These are phyloP conservation scores for Lerista edwardsae DNA, from an alignment of 2,797 vertebrate species.

Conservation along the genomic window DNA sequence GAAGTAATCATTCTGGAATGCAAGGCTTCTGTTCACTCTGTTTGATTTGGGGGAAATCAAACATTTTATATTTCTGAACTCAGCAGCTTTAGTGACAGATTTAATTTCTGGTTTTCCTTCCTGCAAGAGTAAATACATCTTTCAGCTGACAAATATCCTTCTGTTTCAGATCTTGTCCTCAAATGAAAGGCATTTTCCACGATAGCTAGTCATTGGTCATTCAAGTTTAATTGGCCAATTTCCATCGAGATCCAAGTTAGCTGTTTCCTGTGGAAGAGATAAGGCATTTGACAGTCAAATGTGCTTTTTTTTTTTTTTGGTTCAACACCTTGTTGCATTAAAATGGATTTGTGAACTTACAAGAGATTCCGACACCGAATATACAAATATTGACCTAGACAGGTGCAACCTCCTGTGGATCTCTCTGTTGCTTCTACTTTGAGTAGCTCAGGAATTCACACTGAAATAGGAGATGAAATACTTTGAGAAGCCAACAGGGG, in stretches of 20 bases:
- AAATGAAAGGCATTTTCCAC: conserved; percentile 62
- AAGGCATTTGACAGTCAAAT: conserved; percentile 66
- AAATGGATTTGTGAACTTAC: conserved; percentile 55
- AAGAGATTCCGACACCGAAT: conserved; percentile 68
- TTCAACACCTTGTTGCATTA: conserved; percentile 56
- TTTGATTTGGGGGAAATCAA: conserved; percentile 63
- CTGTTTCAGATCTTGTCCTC: conserved; percentile 39
- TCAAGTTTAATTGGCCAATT: conserved; percentile 76
- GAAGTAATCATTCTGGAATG: conserved; percentile 49
- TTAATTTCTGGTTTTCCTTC: conserved; percentile 71
- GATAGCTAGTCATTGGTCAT: conserved; percentile 64
- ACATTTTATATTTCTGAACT: conserved; percentile 51
- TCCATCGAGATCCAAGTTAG: conserved; percentile 65
- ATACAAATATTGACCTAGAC: conserved; percentile 69
- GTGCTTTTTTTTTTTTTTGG: conserved; percentile 49
- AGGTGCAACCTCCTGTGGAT: conserved; percentile 60
- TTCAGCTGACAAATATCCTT: conserved; percentile 53
- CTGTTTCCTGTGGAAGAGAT: conserved; percentile 69
- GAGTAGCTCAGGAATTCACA: conserved; percentile 51
- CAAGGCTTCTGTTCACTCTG: conserved; percentile 42
- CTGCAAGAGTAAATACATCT: conserved; percentile 71
- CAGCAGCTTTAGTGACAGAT: conserved; percentile 60
- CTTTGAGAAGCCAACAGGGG: conserved; percentile 22
- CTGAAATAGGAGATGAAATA: conserved; percentile 52
- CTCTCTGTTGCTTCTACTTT: conserved; percentile 54